Base-by-base conservation (phyloP, 2,888 invertebrate genomes). In the Thalpophila matura region DNA sequence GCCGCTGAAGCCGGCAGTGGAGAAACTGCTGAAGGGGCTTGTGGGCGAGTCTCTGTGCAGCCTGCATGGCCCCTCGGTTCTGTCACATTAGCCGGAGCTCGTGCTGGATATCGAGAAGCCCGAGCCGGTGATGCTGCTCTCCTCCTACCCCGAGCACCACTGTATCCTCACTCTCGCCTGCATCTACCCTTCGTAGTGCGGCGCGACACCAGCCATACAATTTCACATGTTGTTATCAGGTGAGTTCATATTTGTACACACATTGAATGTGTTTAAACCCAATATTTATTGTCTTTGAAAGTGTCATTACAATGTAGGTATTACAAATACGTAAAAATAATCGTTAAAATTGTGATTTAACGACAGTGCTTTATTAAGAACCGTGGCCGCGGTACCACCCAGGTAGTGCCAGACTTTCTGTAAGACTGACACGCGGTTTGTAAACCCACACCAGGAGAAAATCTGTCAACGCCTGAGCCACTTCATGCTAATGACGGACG, bases 171-270 rank as follows among this genome's bases (percentile, higher is more conserved):
- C 85, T 98, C 98, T 29, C 97, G 98, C 83, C 96, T 99, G 80
- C 98, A 99, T 91, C 96, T 99, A 22, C 99, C 99, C 1, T 98
- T 98, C 27, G 98, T 98, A 84, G 96, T 99, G 61, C 96, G 97
- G 70, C 96, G 97, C 58, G 96, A 96, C 80, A 95, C 96, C 20
- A 96, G 96, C 77, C 94, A 96, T 77, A 95, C 96, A 45, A 96
- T 98, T 70, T 97, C 98, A 59, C 97, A 97, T 40, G 97, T 99
- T 85, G 97, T 98, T 66, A 97, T 99, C 81, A 97, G 97, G 98
- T 98, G 90, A 95, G 96, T 90, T 45, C 6, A 16, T 14, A 5
- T 57, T 20, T 22, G 9, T 31, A 20, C 1, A 22, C 20, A 31
- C 9, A 14, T 24, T 7, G 7, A 26, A 10, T 20, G 24, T 12